Evolutionary conservation across 2,797 vertebrate genomes (phyloP).

Genomic region (Microchirus variegatus): DNA sequence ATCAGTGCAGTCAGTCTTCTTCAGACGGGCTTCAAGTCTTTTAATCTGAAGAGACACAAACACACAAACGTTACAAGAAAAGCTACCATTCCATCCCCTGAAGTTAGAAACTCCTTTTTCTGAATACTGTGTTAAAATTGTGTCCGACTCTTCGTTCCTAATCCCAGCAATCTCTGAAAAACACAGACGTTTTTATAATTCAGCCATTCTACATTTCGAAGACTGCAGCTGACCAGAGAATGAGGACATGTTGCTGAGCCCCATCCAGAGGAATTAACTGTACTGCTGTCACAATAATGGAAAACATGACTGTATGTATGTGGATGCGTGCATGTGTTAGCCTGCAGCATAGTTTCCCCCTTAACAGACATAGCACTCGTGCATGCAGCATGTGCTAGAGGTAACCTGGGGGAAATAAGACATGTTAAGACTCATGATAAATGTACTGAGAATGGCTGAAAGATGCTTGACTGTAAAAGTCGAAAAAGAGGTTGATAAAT

Average conservation of each 20-base stretch:
- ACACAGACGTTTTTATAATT: no score
- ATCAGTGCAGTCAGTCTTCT: constrained; percentile 89
- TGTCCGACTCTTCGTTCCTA: no score
- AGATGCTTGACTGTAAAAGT: background rate
- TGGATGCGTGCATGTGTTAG: constrained; percentile 2
- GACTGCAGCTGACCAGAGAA: no score
- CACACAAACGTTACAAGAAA: background rate
- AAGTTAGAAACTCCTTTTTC: no score
- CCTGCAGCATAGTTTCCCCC: constrained; percentile 13
- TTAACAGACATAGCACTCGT: constrained; percentile 8
- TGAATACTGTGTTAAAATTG: no score
- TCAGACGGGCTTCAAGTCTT: constrained; percentile 93
- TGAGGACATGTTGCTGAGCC: background rate
- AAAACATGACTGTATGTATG: constrained; percentile 27
- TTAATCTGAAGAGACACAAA: constrained; percentile 85
- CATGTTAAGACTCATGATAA: background rate
- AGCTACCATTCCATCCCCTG: no score
- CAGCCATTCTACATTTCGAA: no score
- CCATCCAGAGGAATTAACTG: constrained; percentile 27
- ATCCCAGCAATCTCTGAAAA: no score
- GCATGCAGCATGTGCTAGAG: background rate
- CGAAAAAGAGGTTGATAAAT: background rate
- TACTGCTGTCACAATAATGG: constrained; percentile 31
- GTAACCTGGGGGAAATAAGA: background rate
- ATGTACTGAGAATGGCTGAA: no score